Evolutionary conservation across 1,140 invertebrate genomes (phyloP), one percentile per base, ranked within the genome.

Genomic region (Drosophila asahinai): DNA sequence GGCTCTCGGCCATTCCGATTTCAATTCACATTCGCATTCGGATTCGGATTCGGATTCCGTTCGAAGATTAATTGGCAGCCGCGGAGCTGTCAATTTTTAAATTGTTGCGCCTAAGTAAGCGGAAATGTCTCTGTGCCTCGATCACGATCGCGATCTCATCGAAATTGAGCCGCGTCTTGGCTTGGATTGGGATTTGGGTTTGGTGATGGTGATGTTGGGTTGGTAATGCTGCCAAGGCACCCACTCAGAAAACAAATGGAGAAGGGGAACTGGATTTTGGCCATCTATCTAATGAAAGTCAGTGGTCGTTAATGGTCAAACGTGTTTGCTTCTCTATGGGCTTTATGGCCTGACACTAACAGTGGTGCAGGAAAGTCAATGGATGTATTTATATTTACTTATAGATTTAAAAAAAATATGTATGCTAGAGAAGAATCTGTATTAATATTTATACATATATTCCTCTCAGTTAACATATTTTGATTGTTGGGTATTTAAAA

Each of bases 71-170:
- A 87, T 87, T 87, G 86, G 70, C 67, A 70, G 40, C 52, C 70
- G 77, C 43, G 48, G 66, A 81, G 80, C 83, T 89, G 80, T 87
- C 83, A 80, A 61, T 87, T 83, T 66, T 64, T 74, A 65, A 83
- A 87, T 83, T 83, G 83, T 67, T 84, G 83, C 73, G 84, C 84
- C 84, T 90, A 90, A 89, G 65, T 83, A 87, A 83, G 81, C 81
- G 84, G 84, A 87, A 87, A 84, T 84, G 70, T 84, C 63, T 60
- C 22, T 75, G 70, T 22, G 40, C 15, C 36, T 52, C 36, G 59
- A 72, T 67, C 61, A 63, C n/a, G 59, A 62, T 62, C 27, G 33
- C 66, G 45, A 68, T 49, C 33, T 22, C 40, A 62, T 62, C 40
- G 67, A 22, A 68, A 30, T 73, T 19, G 27, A 51, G 15, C 52